These are phyloP conservation scores for Argynnis bischoffii DNA, from an alignment of 2,888 invertebrate species.

Conservation along the genomic window DNA sequence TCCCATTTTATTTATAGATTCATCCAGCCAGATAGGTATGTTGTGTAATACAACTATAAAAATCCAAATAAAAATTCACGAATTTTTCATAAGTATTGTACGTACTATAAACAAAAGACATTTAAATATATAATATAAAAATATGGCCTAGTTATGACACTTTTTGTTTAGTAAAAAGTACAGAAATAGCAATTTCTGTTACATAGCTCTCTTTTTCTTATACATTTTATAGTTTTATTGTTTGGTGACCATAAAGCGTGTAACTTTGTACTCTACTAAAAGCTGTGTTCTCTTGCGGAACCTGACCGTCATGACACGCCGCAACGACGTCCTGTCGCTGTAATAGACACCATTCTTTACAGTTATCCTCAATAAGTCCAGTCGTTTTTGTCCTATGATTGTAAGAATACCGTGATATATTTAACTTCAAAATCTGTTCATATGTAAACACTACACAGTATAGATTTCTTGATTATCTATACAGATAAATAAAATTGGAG, in stretches of 20 bases:
- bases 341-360: slow-evolving; percentile 65
- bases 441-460: not conserved
- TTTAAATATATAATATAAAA: too few relatives aligned
- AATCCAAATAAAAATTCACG: too few relatives aligned
- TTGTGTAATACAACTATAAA: too few relatives aligned
- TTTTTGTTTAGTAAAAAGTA: too few relatives aligned
- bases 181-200: not conserved
- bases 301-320: slow-evolving; percentile 60
- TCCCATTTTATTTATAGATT: too few relatives aligned
- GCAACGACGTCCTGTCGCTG: slow-evolving; percentile 51
- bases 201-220: slow-evolving; percentile 8
- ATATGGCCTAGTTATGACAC: too few relatives aligned
- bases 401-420: not conserved
- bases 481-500: too few relatives aligned
- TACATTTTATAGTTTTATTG: slow-evolving; percentile 26
- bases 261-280: slow-evolving; percentile 59
- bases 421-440: not conserved
- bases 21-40: too few relatives aligned
- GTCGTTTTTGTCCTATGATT: not conserved
- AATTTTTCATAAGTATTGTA: too few relatives aligned
- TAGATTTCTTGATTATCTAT: not conserved
- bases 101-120: too few relatives aligned
- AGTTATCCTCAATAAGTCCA: slow-evolving; percentile 20
- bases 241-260: slow-evolving; percentile 64
- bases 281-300: slow-evolving; percentile 66